phyloP scores from a whole-genome alignment of 30 jellyfish, hydroid and myxozoan genomes.

The Morbakka virulenta region DNA sequence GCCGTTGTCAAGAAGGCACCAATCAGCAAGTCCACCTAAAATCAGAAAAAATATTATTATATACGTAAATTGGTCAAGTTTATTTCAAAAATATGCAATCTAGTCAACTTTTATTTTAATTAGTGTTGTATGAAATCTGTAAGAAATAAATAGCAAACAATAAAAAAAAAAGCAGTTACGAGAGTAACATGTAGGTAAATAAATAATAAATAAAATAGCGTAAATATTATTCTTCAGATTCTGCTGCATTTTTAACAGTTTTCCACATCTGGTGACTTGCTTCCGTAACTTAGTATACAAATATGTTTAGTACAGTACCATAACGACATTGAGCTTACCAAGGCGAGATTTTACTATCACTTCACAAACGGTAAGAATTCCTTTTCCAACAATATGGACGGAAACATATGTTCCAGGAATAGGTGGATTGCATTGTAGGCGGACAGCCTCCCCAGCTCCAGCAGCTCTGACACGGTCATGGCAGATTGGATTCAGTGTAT shows the following conservation, averaged over 20 bases:
- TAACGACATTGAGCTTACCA: conserved; percentile 77
- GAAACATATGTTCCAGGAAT: conserved; percentile 95
- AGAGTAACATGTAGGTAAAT: no score
- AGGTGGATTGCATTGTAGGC: conserved; percentile 97
- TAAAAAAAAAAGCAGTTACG: no score
- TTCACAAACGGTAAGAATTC: conserved; percentile 88
- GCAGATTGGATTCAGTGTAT: conserved; percentile 85
- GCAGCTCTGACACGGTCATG: conserved; percentile 94
- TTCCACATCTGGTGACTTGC: no score
- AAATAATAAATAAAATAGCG: no score
- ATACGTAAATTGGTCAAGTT: neutral
- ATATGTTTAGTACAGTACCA: no score
- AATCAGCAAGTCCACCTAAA: conserved; percentile 90
- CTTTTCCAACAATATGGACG: conserved; percentile 94
- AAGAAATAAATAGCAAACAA: no score
- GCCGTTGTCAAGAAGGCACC: conserved; percentile 93
- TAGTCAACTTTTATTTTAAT: no score
- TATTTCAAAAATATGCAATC: neutral
- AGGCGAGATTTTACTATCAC: conserved; percentile 91
- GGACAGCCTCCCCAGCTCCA: conserved; percentile 89
- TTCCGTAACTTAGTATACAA: no score
- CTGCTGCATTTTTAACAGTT: no score
- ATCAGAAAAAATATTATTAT: neutral
- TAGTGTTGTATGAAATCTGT: no score
- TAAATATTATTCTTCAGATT: no score